Evolutionary conservation across 2,113 vertebrate species (phyloP).

Genomic region (Oceanites oceanicus): DNA sequence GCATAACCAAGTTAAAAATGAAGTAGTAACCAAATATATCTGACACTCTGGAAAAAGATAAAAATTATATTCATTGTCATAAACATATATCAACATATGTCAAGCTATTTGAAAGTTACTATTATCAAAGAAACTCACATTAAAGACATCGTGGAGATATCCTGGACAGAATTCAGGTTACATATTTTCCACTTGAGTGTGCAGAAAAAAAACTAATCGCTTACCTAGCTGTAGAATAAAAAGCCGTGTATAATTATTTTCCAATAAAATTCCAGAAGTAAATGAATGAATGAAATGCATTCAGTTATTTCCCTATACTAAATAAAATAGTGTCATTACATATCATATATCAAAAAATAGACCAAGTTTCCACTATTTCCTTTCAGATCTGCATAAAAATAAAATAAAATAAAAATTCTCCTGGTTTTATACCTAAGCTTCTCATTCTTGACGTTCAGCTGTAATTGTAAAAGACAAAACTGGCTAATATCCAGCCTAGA

Average conservation of each 20-base stretch:
- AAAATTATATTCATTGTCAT: neutral
- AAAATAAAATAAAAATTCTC: neutral
- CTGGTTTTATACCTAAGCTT: neutral
- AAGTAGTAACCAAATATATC: neutral
- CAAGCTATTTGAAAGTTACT: neutral
- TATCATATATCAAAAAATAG: neutral
- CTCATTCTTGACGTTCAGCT: neutral
- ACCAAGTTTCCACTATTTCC: neutral
- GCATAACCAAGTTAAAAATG: neutral
- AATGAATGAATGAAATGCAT: neutral
- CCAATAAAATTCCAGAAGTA: neutral
- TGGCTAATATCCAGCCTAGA: neutral
- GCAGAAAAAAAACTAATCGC: neutral
- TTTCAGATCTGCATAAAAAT: neutral
- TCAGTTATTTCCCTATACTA: neutral
- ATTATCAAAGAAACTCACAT: neutral
- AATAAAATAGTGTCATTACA: neutral
- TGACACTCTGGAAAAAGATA: neutral
- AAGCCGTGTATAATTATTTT: neutral
- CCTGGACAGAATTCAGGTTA: neutral
- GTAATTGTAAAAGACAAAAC: neutral
- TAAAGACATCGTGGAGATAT: neutral
- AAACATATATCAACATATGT: neutral
- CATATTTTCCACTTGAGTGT: neutral
- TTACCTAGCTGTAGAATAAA: neutral